phyloP scores from a whole-genome alignment of 1,140 invertebrate species.

The Lepidostoma basale region DNA sequence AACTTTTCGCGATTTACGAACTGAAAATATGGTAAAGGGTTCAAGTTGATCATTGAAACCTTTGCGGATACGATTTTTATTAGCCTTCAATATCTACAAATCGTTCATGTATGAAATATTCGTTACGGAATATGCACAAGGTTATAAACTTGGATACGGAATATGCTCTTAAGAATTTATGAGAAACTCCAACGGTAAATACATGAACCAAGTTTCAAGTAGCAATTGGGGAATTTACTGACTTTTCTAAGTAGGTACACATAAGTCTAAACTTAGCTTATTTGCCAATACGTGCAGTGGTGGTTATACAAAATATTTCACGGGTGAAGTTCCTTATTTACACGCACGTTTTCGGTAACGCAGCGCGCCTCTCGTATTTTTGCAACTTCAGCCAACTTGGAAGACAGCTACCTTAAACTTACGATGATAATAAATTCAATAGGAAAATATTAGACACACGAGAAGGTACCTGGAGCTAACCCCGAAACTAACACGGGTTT shows the following conservation, averaged over 20 bases:
- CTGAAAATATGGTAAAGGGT: neutral
- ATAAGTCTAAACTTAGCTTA: constrained; percentile 40
- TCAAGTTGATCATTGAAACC: neutral
- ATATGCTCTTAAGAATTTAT: constrained; percentile 37
- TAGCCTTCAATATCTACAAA: constrained; percentile 22
- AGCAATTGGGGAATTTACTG: constrained; percentile 42
- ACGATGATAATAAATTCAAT: no score
- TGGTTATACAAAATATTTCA: constrained; percentile 13
- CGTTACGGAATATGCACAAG: constrained; percentile 21
- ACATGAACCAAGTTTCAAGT: constrained; percentile 42
- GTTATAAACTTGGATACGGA: constrained; percentile 38
- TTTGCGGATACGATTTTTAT: no score
- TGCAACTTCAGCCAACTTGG: neutral
- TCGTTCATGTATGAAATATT: constrained; percentile 39
- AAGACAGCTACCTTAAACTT: no score
- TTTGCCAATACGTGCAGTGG: constrained; percentile 28
- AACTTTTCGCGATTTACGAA: neutral
- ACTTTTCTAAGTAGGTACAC: constrained; percentile 39
- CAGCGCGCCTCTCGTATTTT: constrained; percentile 7
- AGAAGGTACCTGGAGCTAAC: no score
- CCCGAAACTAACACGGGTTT: no score
- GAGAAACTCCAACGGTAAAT: constrained; percentile 41
- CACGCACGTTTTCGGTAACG: constrained; percentile 16
- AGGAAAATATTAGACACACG: no score
- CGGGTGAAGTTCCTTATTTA: constrained; percentile 17